Evolutionary conservation across 2,888 invertebrate genomes (phyloP), one percentile per base, ranked within the genome.

Genomic region (Pseudolycoriella hygida): DNA sequence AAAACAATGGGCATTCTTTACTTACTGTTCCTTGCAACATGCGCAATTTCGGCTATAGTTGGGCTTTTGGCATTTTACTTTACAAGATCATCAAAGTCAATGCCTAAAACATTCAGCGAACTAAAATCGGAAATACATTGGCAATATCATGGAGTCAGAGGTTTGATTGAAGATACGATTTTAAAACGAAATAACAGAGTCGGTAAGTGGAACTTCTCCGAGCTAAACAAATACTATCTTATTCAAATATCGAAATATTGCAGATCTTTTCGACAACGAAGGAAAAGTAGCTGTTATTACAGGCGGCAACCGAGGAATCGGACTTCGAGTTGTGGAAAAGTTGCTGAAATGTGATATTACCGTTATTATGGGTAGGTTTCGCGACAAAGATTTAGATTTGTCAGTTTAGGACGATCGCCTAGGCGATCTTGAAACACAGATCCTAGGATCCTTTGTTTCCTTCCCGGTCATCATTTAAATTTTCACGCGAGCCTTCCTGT

Each of bases 261-360:
- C 17, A 39, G 15, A 39, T 17, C 17, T 39, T 5, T 17, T 39
- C 15, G 4, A 17, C 17, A 17, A 15, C 5, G 11, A 39, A 34
- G 79, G 73, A 45, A 74, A 77, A 66, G 67, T 83, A 46, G 88
- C 83, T 48, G 74, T 90, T 44, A 75, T 90, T 49, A 90, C 90
- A 10, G 90, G 90, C 40, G 90, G 89, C 2, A 80, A 85, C 46
- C 72, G 86, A 53, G 90, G 90, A 34, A 87, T 90, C 54, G 90
- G 89, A 10, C 64, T 73, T 17, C 76, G 79, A 65, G 77, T 87
- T 17, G 77, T 85, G 19, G 76, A 76, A 60, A 80, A 80, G 64
- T 67, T 89, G 44, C 63, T 88, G 43, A 71, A 78, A 57, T 80
- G 81, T 55, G 80, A 84, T 56, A 77, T 84, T 72, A 75, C 74